Evolutionary conservation across 64 coral and sea anemone species (phyloP), one percentile per base, ranked within the genome.

Genomic region (Actinia equina): DNA sequence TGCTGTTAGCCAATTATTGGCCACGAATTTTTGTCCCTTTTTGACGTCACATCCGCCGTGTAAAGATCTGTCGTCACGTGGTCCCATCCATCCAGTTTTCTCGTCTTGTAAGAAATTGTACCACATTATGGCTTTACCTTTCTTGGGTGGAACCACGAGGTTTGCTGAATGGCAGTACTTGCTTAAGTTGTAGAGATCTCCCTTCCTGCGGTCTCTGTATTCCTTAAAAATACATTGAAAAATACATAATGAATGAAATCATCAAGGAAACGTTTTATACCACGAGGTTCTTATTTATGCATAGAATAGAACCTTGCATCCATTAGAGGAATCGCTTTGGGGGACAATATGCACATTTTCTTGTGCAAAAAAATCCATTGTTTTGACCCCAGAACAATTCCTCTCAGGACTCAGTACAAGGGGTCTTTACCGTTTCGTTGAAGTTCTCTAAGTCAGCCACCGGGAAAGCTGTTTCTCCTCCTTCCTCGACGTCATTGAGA

Each of bases 401-500:
- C n/a, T n/a, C n/a, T n/a, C n/a, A 16, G 3, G 0, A 0, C 12
- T 18, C 17, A 14, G 3, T 18, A n/a, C n/a, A n/a, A n/a, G n/a
- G n/a, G 58, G 15, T 23, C 59, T 84, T 82, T 82, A 94, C 92
- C 37, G 92, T 94, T 87, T 94, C 92, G 64, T 94, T 94, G 59
- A 94, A 94, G 80, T 82, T 61, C 80, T 86, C 80, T 37, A 87
- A 86, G 54, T 94, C 92, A 45, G 92, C 92, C 1, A 86, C 92
- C 59, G 88, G 92, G 52, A 94, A 94, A 27, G 88, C 92, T 46
- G 92, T 94, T 77, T 94, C 92, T 45, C 88, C 92, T 15, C 92
- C 88, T 60, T 89, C 92, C 19, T 94, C 88, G 18, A 89, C 88
- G 25, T 94, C 69, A 52, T 94, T 94, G 3, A 94, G 62, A 52